Evolutionary conservation across 2,888 invertebrate species (phyloP), one percentile per base, ranked within the genome.

Genomic region (Scaptomyza tumidula): DNA sequence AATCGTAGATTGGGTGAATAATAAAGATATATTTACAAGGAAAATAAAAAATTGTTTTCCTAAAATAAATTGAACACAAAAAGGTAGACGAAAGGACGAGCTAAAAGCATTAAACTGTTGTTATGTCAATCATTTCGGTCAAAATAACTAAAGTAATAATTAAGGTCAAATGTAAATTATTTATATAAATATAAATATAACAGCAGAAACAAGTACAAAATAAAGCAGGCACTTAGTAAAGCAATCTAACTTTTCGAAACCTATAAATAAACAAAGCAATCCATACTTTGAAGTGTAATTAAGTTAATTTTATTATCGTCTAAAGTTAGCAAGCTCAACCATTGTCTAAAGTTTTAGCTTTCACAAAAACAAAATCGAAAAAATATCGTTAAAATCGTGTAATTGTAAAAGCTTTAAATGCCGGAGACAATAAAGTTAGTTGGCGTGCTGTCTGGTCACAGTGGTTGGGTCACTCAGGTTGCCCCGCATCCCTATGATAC

Each of bases 391-490:
- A 37, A 4, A 6, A 0, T 5, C 5, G 4, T 35, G 4, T 24
- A 24, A 10, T 9, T 16, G 14, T n/a, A 37, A 3, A 39, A 11
- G 10, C 11, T n/a, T 6, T 9, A 52, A 52, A 95, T 96, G 96
- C 94, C 95, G 87, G 98, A 98, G 95, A 97, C 97, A 86, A 93
- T 98, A 91, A 97, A 98, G 92, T 93, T 98, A 64, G 95, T 98
- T 92, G 99, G 99, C 56, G 98, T 97, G 92, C 96, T 99, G 83
- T 94, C 96, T 90, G 99, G 99, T 39, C 99, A 99, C 93, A 98
- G 97, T 95, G 98, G 98, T 83, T 99, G 99, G 98, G 98, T 99
- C 86, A 99, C 99, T 52, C 99, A 99, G 95, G 99, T 99, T 90
- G 98, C 99, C 43, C 99, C 99, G 58, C 99, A 98, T 92, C 98